Base-by-base conservation (phyloP, 2,888 invertebrate species). In the Thera britannica region DNA sequence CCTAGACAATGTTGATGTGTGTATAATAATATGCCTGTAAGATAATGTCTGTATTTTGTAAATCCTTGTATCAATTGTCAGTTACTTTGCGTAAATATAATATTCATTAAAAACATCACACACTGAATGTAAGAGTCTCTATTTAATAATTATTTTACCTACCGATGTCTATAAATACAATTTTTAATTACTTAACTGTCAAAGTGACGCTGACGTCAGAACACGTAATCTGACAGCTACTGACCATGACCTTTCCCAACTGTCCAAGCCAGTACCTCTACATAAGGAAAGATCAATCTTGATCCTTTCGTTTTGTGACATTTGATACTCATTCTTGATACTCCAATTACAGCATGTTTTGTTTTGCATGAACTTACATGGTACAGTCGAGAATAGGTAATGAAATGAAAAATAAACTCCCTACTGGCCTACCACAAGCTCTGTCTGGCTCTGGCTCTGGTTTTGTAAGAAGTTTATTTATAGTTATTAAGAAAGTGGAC, bases 261-360 rank as follows among this genome's bases (percentile, higher is more conserved):
- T 58, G 66, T 66, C 67, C 66, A 55, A 41, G 51, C 7, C 7
- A 6, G 48, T 56, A 48, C 58, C 41, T 58, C 52, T 65, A 61
- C 67, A n/a, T 65, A 67, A 68, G 71, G 66, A 71, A 71, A 71
- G 56, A 67, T 60, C 60, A 55, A 54, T 67, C 69, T 64, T 61
- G 71, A 70, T 67, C 66, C 68, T 70, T 71, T 68, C 59, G 58
- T 51, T 65, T 38, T 51, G 66, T 68, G 72, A 73, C 71, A 71
- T 71, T 70, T 68, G 70, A 65, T 65, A 65, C 23, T 44, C 55
- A 58, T 48, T 70, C 55, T 67, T 68, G 70, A 70, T 67, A 65
- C 68, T 72, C 65, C 60, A 67, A 62, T 65, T 70, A 65, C 52
- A 56, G 41, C 5, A 41, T 56, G 23, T 23, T 8, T 8, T 51